phyloP scores from a whole-genome alignment of 2,113 vertebrate genomes.

The Acrocephalus arundinaceus region DNA sequence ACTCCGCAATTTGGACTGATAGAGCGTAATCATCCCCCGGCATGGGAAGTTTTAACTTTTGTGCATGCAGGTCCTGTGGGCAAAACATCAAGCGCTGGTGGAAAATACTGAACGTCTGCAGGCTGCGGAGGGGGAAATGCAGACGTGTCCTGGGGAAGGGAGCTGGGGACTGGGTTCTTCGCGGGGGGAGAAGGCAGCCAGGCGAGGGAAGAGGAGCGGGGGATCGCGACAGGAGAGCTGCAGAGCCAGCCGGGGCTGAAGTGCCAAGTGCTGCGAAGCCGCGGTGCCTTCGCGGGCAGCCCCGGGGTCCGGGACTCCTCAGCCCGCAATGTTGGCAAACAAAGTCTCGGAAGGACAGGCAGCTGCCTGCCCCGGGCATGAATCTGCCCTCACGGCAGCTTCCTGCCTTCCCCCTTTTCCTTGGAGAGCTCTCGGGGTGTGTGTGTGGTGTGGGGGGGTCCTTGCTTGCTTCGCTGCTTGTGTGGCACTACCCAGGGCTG shows the following conservation, averaged over 20 bases:
- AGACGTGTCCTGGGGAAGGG: neutral
- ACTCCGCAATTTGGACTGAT: neutral
- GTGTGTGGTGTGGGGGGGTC: neutral
- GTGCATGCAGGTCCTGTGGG: slow-evolving; percentile 41
- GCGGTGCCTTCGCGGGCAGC: neutral
- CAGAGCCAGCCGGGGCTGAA: slow-evolving; percentile 2
- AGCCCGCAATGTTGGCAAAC: slow-evolving; percentile 15
- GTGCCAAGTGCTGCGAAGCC: neutral
- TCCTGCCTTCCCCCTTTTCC: neutral
- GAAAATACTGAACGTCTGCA: slow-evolving; percentile 7
- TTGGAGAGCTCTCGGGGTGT: neutral
- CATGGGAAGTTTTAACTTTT: slow-evolving; percentile 61
- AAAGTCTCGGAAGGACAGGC: neutral
- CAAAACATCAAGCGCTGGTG: neutral
- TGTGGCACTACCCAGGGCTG: neutral
- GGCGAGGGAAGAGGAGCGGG: neutral
- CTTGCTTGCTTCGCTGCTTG: neutral
- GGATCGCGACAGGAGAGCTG: neutral
- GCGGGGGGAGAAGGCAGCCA: neutral
- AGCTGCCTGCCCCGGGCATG: neutral
- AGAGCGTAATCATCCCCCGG: neutral
- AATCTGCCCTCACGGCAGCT: neutral
- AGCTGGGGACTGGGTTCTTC: neutral
- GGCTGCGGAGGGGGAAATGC: neutral
- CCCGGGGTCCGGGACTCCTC: slow-evolving; percentile 6